Evolutionary conservation across 1,140 invertebrate genomes (phyloP).

Genomic region (Trachelipus rathkii): DNA sequence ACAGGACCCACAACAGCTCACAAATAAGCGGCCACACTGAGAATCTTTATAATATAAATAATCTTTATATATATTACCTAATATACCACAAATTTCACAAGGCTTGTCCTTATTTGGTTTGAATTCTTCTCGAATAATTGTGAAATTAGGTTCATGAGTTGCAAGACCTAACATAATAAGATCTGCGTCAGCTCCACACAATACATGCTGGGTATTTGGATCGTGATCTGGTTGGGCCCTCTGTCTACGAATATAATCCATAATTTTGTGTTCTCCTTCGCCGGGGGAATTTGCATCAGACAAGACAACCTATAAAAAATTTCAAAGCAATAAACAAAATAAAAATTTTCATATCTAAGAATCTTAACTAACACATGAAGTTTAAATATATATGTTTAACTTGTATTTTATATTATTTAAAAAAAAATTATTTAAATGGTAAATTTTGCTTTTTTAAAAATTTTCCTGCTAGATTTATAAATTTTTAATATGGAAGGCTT

Average conservation of each 20-base stretch:
- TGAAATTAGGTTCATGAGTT: constrained; percentile 98
- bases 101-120: constrained; percentile 93
- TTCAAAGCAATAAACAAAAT: too few species aligned
- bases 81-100: constrained; percentile 93
- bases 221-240: constrained; percentile 87
- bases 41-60: too few species aligned
- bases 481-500: too few species aligned
- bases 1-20: too few species aligned
- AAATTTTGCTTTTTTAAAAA: too few species aligned
- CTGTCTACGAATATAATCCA: constrained; percentile 97
- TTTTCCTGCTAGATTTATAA: too few species aligned
- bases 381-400: too few species aligned
- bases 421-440: too few species aligned
- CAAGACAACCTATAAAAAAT: constrained; percentile 69
- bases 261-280: constrained; percentile 99
- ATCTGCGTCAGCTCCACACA: constrained; percentile 98
- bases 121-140: constrained; percentile 96
- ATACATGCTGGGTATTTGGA: constrained; percentile 93
- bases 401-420: too few species aligned
- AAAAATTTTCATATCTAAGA: too few species aligned
- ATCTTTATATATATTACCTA: constrained; percentile 59
- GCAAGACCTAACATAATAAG: constrained; percentile 98
- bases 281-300: constrained; percentile 98
- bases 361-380: too few species aligned
- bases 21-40: too few species aligned